A percentile compares a stretch with the other conserved stretches of the same genome.
Evolutionary conservation across 2,113 vertebrate species (phyloP).

Genomic region (Tringa solitaria): DNA sequence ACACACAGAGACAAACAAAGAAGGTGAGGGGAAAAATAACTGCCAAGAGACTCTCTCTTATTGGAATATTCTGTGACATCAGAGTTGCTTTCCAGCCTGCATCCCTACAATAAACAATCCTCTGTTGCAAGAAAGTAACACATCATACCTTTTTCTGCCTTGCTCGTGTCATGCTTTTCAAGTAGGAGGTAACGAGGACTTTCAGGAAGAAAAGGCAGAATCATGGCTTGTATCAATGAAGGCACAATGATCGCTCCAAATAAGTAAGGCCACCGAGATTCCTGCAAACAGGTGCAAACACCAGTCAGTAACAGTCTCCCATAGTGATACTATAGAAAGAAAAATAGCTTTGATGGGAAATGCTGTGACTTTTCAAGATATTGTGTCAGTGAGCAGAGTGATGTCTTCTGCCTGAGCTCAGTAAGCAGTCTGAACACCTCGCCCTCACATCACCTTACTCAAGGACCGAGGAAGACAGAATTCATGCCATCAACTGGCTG

Average conservation of each 20-base stretch:
- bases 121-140: not conserved
- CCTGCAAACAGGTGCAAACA: conserved; percentile 65
- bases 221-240: conserved; percentile 79
- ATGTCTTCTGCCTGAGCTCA: not conserved
- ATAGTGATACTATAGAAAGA: not conserved
- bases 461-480: not conserved
- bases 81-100: not conserved
- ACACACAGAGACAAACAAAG: not conserved
- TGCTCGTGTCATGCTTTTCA: conserved; percentile 80
- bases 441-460: not conserved
- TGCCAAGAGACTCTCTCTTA: not conserved
- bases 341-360: not conserved
- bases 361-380: not conserved
- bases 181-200: conserved; percentile 91
- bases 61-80: not conserved
- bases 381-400: not conserved
- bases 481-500: not conserved
- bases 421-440: not conserved
- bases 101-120: not conserved
- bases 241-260: conserved; percentile 85
- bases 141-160: conserved; percentile 84
- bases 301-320: not conserved
- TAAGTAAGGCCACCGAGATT: conserved; percentile 86
- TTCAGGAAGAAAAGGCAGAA: conserved; percentile 90
- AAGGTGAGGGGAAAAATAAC: not conserved